Evolutionary conservation across 2,797 vertebrate species (phyloP), one percentile per base, ranked within the genome.

Genomic region (Syndactyla subalaris): DNA sequence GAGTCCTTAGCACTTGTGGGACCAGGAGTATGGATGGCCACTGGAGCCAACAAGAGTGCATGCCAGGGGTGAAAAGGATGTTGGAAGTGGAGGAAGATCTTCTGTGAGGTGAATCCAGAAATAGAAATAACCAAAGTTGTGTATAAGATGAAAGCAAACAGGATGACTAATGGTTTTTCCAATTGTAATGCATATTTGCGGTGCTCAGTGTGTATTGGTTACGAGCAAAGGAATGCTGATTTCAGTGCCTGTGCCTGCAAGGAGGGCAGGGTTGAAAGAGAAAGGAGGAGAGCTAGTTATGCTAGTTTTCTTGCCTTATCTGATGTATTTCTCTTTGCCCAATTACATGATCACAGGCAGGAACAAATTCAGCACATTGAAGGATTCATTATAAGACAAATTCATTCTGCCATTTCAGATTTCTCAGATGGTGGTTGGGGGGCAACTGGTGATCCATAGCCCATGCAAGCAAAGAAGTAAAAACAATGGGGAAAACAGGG

Each of bases 51-150:
- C 12, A 43, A 51, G 57, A 78, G 9, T 20, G 23, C 11, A 30
- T 0, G 0, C 4, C 0, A 0, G 32, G 26, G 73, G 21, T 55
- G 23, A 74, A 74, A 49, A 63, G 15, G 12, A 5, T 39, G 8
- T 11, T 55, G 29, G 27, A 77, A 92, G 16, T 9, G 17, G 17
- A 86, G 43, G 16, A 75, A 58, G 18, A 34, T 23, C 41, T 67
- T 34, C 29, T 54, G 13, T 3, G 6, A 72, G 51, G 27, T 66
- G 72, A 73, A 75, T 78, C 12, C 29, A 84, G 70, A 66, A 73
- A 27, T 0, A 59, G 45, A 78, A 90, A 70, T 73, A 68, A 68
- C n/a, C 70, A 76, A 67, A 73, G 6, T 16, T 66, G 6, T 39
- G 30, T 27, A 27, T 75, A 32, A 81, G 55, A 45, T 59, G 54